phyloP scores from a whole-genome alignment of 2,888 invertebrate species.

The Drosophila anomelani region DNA sequence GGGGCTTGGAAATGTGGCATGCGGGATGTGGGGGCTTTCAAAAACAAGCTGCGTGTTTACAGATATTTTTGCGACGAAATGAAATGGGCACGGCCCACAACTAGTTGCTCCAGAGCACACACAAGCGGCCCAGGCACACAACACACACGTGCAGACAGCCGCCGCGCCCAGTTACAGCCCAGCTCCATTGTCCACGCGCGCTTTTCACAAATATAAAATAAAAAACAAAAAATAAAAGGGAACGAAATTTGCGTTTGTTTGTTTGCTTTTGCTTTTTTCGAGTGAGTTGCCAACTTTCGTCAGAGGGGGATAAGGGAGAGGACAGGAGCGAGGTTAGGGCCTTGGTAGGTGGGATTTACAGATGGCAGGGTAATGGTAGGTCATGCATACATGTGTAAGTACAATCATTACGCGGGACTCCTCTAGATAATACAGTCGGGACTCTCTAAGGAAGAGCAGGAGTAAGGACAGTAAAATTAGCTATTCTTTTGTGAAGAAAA shows the following conservation, averaged over 20 bases:
- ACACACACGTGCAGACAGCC: constrained; percentile 32
- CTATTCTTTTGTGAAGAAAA: not conserved
- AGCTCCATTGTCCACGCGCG: constrained; percentile 61
- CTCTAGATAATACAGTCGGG: constrained; percentile 53
- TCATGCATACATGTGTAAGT: constrained; percentile 76
- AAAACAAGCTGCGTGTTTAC: constrained; percentile 44
- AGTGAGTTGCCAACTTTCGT: constrained; percentile 66
- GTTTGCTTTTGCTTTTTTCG: constrained; percentile 51
- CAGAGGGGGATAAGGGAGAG: constrained; percentile 4
- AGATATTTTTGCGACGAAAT: constrained; percentile 45
- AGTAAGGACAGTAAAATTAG: not conserved
- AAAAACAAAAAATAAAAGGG: constrained; percentile 40
- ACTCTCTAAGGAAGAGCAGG: not conserved
- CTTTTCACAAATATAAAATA: constrained; percentile 41
- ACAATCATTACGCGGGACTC: constrained; percentile 71
- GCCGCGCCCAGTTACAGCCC: constrained; percentile 12
- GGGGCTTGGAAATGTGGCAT: not conserved
- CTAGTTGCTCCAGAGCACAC: constrained; percentile 60
- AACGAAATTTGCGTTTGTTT: constrained; percentile 42
- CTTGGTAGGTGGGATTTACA: constrained; percentile 9
- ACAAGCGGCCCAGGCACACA: not conserved
- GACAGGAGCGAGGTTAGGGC: constrained; percentile 3
- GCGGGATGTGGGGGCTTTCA: not conserved
- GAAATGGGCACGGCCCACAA: constrained; percentile 50
- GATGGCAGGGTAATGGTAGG: constrained; percentile 28